These are phyloP conservation scores for Entomobrya proxima DNA, from an alignment of 2,888 invertebrate species.

Conservation along the genomic window DNA sequence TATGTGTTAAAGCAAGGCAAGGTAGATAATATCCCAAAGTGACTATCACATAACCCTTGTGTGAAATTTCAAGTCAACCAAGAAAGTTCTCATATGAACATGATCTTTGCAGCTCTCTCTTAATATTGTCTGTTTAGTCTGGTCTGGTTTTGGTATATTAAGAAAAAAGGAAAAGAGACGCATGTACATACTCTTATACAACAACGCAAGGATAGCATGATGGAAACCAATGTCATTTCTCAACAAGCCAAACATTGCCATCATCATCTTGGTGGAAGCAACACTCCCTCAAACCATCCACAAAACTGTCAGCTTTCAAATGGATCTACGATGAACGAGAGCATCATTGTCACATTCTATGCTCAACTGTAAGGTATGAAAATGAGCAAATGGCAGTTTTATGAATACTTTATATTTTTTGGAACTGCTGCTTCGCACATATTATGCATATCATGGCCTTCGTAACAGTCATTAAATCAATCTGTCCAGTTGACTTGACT, in stretches of 20 bases:
- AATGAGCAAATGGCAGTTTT: constrained; percentile 4
- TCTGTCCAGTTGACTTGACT: neutral
- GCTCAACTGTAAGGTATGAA: constrained; percentile 6
- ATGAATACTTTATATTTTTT: no score
- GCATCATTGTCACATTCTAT: neutral
- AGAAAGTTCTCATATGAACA: constrained; percentile 22
- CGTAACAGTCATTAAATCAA: neutral
- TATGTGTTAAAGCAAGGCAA: neutral
- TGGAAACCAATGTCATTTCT: constrained; percentile 52
- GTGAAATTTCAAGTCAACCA: constrained; percentile 47
- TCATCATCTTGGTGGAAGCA: constrained; percentile 2
- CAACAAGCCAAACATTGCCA: constrained; percentile 20
- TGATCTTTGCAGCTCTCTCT: constrained; percentile 25
- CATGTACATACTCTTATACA: neutral
- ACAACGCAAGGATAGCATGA: constrained; percentile 8
- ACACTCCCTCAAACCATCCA: neutral
- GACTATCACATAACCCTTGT: constrained; percentile 57
- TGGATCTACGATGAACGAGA: constrained; percentile 38
- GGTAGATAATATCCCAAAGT: constrained; percentile 47
- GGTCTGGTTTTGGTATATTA: no score
- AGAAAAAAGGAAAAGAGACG: no score
- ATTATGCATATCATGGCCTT: neutral
- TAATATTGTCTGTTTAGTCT: no score
- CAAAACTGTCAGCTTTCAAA: constrained; percentile 43
- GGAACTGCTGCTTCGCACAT: no score